Percentiles rank a stretch among this genome's conserved stretches.
phyloP scores from a whole-genome alignment of 2,888 invertebrate species.

The Mylabris sibirica region DNA sequence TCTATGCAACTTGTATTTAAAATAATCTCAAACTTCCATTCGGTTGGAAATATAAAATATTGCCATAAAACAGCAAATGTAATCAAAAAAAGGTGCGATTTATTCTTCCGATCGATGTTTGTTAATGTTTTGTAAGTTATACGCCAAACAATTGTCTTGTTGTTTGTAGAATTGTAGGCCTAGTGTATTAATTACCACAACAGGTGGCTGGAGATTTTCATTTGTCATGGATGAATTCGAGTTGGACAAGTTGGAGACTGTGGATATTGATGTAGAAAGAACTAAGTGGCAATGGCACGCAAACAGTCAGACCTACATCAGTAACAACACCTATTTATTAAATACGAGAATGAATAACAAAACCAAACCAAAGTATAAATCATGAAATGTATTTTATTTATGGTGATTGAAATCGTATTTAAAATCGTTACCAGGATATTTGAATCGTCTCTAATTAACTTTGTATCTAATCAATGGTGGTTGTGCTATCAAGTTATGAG shows the following conservation, averaged over 20 bases:
- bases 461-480: neutral
- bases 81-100: no score
- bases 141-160: neutral
- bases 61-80: no score
- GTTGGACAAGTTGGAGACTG: conserved; percentile 15
- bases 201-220: conserved; percentile 45
- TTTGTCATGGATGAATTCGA: conserved; percentile 26
- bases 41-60: no score
- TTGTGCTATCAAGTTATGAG: conserved; percentile 20
- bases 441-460: neutral
- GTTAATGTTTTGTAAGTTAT: neutral
- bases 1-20: no score
- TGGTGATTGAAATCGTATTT: neutral
- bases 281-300: conserved; percentile 28
- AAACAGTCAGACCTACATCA: neutral
- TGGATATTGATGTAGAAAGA: conserved; percentile 32
- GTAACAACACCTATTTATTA: neutral
- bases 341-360: no score
- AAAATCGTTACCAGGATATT: neutral
- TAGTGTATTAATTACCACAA: conserved; percentile 46
- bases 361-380: no score
- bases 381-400: no score
- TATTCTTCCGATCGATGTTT: no score
- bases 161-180: conserved; percentile 37
- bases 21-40: no score